phyloP scores from a whole-genome alignment of 1,140 invertebrate species.

The Hesperophylax magnus region DNA sequence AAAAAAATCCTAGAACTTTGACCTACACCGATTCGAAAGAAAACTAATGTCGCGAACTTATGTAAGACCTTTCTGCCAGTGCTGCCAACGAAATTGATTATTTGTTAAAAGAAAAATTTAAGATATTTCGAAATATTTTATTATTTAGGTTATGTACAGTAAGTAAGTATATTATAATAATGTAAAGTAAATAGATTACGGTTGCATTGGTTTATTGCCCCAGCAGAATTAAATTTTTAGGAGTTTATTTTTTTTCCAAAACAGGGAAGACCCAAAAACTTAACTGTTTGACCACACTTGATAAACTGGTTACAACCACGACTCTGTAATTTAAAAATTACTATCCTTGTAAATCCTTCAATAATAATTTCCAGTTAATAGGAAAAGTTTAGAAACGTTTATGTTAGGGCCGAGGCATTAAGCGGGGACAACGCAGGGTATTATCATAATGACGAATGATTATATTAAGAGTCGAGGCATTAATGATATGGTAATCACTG shows the following conservation, averaged over 20 bases:
- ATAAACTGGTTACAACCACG: conserved; percentile 2
- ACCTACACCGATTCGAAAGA: no score
- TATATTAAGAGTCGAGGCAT: neutral
- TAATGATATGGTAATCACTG: neutral
- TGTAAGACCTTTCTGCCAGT: no score
- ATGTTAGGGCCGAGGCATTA: neutral
- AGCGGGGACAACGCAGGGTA: neutral
- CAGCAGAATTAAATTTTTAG: neutral
- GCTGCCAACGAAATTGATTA: no score
- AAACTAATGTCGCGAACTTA: no score
- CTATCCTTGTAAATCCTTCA: conserved; percentile 36
- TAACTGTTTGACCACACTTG: neutral
- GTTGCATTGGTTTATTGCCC: neutral
- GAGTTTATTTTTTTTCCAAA: neutral
- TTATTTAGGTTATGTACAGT: no score
- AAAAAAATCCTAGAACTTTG: neutral
- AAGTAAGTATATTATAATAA: neutral
- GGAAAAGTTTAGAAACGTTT: conserved; percentile 30
- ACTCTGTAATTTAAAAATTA: conserved; percentile 37
- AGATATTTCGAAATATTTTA: no score
- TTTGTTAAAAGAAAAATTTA: no score
- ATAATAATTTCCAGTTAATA: conserved; percentile 18
- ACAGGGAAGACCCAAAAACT: neutral
- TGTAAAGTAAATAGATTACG: neutral
- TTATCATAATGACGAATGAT: conserved; percentile 38